These are phyloP conservation scores for Rhodinocichla rosea DNA, from an alignment of 2,113 vertebrate species.

Conservation along the genomic window DNA sequence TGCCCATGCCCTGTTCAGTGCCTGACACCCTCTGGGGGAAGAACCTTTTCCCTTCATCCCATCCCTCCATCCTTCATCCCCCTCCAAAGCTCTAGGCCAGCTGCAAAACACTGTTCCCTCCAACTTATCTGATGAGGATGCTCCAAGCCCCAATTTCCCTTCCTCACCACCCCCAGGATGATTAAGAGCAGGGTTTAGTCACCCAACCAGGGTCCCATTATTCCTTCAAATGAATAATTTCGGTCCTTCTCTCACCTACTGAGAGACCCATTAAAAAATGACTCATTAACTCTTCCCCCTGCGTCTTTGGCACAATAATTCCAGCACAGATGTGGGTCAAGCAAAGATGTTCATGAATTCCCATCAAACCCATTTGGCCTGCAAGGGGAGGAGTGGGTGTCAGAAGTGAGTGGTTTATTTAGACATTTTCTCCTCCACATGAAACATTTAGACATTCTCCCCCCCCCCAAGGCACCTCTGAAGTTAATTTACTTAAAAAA, in stretches of 20 bases:
- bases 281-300: slow-evolving; percentile 38
- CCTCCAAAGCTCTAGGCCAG: background rate
- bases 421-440: background rate
- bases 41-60: background rate
- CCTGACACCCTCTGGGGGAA: background rate
- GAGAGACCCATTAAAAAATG: slow-evolving; percentile 31
- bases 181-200: slow-evolving; percentile 53
- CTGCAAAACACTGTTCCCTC: background rate
- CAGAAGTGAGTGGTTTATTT: background rate
- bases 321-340: slow-evolving; percentile 9
- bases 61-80: background rate
- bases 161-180: slow-evolving; percentile 29
- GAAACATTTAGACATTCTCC: background rate
- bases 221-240: slow-evolving; percentile 10
- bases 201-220: slow-evolving; percentile 31
- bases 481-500: background rate
- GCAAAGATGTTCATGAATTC: background rate
- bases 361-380: background rate
- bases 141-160: background rate
- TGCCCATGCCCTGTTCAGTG: background rate
- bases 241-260: slow-evolving; percentile 4
- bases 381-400: background rate
- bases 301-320: background rate
- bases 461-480: background rate
- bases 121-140: background rate